Conservation (phyloP, 2,888 invertebrate genomes). For the Philereme vetulata region DNA sequence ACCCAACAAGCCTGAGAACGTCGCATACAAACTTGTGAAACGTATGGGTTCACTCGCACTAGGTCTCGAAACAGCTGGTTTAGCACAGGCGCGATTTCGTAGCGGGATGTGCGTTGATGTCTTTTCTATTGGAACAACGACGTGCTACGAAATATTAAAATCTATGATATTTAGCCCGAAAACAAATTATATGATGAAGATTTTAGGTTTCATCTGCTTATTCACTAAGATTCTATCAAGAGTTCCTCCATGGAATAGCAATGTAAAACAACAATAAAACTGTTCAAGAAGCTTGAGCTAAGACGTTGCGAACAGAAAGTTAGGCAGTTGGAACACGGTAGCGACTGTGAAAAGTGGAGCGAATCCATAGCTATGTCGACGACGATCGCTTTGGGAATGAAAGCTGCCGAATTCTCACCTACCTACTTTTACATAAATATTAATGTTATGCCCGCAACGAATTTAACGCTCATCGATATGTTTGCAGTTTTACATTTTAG, state of each 20-base stretch:
- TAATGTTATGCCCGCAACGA: slow-evolving; percentile 32
- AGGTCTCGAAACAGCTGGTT: slow-evolving; percentile 40
- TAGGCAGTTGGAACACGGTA: slow-evolving; percentile 30
- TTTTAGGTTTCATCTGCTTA: too few species aligned
- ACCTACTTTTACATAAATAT: slow-evolving; percentile 46
- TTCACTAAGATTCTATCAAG: not conserved
- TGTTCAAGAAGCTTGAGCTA: slow-evolving; percentile 26
- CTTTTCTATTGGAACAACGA: slow-evolving; percentile 53
- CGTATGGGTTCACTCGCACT: slow-evolving; percentile 14
- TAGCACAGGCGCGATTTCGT: slow-evolving; percentile 38
- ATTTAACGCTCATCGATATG: slow-evolving; percentile 12
- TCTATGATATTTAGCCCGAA: not conserved
- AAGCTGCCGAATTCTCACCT: slow-evolving; percentile 51
- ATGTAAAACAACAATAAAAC: slow-evolving; percentile 6
- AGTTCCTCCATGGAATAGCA: not conserved
- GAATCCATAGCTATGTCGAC: slow-evolving; percentile 49
- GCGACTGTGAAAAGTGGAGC: slow-evolving; percentile 56
- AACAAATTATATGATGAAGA: too few species aligned
- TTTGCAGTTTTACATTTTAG: not conserved
- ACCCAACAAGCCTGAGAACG: slow-evolving; percentile 8
- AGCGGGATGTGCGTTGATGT: slow-evolving; percentile 61
- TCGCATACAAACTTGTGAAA: slow-evolving; percentile 23
- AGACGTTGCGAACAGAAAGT: slow-evolving; percentile 56
- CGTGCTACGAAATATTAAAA: not conserved
- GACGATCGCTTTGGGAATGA: slow-evolving; percentile 53